phyloP scores from a whole-genome alignment of 1,140 invertebrate genomes.

The Apis dorsata region DNA sequence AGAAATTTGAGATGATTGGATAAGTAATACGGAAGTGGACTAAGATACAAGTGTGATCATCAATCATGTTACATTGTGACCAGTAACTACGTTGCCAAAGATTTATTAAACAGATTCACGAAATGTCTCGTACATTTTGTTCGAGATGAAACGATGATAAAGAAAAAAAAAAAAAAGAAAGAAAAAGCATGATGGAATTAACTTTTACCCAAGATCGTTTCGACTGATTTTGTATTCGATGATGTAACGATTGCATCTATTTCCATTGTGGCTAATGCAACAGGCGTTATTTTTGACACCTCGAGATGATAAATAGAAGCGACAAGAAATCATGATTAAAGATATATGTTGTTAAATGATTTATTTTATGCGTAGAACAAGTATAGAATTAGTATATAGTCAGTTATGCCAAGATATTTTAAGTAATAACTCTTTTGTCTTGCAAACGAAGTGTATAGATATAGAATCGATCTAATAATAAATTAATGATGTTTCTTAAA shows the following conservation, averaged over 20 bases:
- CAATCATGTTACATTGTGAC: slow-evolving; percentile 43
- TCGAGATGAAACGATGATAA: not conserved
- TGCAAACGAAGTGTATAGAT: too few species aligned
- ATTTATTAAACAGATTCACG: slow-evolving; percentile 35
- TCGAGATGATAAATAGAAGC: slow-evolving; percentile 39
- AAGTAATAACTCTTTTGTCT: not conserved
- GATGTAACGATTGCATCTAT: slow-evolving; percentile 50
- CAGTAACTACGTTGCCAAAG: slow-evolving; percentile 30
- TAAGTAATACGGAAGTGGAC: slow-evolving; percentile 24
- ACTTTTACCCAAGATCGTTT: slow-evolving; percentile 16
- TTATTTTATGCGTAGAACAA: not conserved
- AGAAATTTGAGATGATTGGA: slow-evolving; percentile 31
- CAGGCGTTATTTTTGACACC: slow-evolving; percentile 31
- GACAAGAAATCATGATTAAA: slow-evolving; percentile 28
- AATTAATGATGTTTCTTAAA: not conserved
- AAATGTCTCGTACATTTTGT: not conserved
- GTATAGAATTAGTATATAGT: not conserved
- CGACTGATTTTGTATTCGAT: slow-evolving; percentile 33
- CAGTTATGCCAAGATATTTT: not conserved
- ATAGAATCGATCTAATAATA: not conserved
- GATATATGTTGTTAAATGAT: slow-evolving; percentile 27
- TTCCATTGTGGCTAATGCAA: slow-evolving; percentile 46
- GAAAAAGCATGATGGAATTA: not conserved
- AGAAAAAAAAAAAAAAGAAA: not conserved
- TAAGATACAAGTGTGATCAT: slow-evolving; percentile 41